These are phyloP conservation scores for Myrmophylax atrothorax DNA, from an alignment of 2,113 vertebrate species.

Conservation along the genomic window DNA sequence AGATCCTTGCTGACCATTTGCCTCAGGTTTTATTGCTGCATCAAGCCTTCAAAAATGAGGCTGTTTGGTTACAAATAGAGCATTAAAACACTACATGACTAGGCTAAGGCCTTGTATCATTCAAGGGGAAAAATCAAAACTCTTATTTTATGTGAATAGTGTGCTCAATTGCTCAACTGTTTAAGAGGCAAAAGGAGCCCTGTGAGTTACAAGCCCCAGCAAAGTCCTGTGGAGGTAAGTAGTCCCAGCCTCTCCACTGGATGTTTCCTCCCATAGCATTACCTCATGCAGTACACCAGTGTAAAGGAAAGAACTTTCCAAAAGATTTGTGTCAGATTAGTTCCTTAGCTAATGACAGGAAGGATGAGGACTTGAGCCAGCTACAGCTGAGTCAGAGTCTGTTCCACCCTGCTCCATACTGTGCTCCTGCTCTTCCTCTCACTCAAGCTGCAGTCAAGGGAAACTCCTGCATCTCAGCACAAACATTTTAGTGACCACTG, in stretches of 20 bases:
- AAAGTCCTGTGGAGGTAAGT: not conserved
- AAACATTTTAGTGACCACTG: not conserved
- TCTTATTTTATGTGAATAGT: not conserved
- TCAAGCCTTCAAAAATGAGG: not conserved
- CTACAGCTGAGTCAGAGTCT: not conserved
- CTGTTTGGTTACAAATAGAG: not conserved
- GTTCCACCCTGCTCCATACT: not conserved
- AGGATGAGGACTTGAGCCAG: not conserved
- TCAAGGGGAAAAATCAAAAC: not conserved
- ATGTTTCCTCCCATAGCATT: not conserved
- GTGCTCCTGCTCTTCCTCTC: not conserved
- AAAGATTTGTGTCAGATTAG: not conserved
- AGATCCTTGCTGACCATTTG: not conserved
- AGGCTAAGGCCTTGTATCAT: not conserved
- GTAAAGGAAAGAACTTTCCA: not conserved
- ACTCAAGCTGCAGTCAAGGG: not conserved
- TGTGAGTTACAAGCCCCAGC: not conserved
- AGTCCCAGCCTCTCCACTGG: accelerated
- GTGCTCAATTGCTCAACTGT: not conserved
- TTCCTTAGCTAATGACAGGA: not conserved
- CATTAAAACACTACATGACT: not conserved
- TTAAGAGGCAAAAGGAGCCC: not conserved
- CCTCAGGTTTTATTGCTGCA: not conserved
- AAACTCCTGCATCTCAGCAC: not conserved
- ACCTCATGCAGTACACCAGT: not conserved